phyloP scores from a whole-genome alignment of 1,140 invertebrate genomes.

The Carposina sasakii region DNA sequence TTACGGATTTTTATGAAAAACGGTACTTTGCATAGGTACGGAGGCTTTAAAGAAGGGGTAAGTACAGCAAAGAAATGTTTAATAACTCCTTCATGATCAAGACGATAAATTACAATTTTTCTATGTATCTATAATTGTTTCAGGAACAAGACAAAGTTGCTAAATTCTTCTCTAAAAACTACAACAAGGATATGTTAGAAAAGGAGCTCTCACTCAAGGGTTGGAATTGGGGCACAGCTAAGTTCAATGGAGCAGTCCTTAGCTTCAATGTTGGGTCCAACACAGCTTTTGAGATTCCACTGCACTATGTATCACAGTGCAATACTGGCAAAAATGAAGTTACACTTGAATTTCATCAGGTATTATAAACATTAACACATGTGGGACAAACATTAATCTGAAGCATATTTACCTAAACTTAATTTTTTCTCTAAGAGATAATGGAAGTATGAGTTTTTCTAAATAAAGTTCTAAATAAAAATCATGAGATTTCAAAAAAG shows the following conservation, averaged over 20 bases:
- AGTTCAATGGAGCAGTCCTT: conserved; percentile 93
- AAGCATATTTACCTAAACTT: no score
- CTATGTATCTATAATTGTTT: conserved; percentile 21
- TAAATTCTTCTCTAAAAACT: conserved; percentile 89
- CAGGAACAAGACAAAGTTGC: conserved; percentile 87
- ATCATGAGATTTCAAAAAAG: no score
- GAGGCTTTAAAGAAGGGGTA: conserved; percentile 95
- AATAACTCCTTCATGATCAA: background rate
- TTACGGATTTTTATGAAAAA: conserved; percentile 93
- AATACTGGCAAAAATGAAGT: conserved; percentile 99
- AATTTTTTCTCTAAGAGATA: no score
- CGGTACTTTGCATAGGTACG: conserved; percentile 92
- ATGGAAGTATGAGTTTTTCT: no score
- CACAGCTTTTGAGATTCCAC: conserved; percentile 96
- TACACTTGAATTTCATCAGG: conserved; percentile 97
- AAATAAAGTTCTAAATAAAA: no score
- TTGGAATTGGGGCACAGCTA: conserved; percentile 99
- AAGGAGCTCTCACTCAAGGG: conserved; percentile 96
- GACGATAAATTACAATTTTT: conserved; percentile 2
- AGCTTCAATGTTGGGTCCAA: conserved; percentile 94
- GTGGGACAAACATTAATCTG: no score
- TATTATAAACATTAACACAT: no score
- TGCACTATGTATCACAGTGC: conserved; percentile 96
- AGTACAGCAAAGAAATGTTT: conserved; percentile 35
- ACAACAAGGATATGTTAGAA: conserved; percentile 89